phyloP scores from a whole-genome alignment of 2,888 invertebrate species.

The Rhopalosiphum nymphaeae region DNA sequence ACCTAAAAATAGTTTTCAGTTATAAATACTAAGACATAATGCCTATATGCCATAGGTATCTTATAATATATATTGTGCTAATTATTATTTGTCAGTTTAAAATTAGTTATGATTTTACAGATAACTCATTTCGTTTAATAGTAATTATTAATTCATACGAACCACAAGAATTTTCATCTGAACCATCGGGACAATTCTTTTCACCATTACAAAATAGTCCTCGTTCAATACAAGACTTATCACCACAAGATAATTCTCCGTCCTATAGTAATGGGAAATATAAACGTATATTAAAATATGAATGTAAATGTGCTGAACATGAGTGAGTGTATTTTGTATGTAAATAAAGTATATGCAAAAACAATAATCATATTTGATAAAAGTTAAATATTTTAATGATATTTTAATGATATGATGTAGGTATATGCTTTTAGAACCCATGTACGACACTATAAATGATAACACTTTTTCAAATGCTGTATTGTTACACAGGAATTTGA shows the following conservation, averaged over 20 bases:
- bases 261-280: slow-evolving; percentile 73
- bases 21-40: background rate
- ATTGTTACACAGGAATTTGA: background rate
- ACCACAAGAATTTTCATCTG: slow-evolving; percentile 93
- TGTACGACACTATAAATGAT: background rate
- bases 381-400: background rate
- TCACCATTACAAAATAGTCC: slow-evolving; percentile 94
- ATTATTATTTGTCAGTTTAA: background rate
- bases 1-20: background rate
- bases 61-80: background rate
- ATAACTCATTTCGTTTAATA: background rate
- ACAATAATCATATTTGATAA: background rate
- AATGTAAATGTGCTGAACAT: background rate
- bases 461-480: background rate
- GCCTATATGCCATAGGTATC: background rate
- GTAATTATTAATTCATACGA: slow-evolving; percentile 70
- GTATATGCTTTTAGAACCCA: background rate
- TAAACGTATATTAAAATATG: slow-evolving; percentile 17
- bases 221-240: slow-evolving; percentile 86
- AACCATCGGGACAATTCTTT: slow-evolving; percentile 88
- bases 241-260: slow-evolving; percentile 89
- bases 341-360: background rate
- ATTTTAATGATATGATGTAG: background rate
- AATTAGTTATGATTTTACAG: background rate
- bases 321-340: background rate